Evolutionary conservation across 92 coral and sea anemone species (phyloP).

Genomic region (Actinostola sp.): DNA sequence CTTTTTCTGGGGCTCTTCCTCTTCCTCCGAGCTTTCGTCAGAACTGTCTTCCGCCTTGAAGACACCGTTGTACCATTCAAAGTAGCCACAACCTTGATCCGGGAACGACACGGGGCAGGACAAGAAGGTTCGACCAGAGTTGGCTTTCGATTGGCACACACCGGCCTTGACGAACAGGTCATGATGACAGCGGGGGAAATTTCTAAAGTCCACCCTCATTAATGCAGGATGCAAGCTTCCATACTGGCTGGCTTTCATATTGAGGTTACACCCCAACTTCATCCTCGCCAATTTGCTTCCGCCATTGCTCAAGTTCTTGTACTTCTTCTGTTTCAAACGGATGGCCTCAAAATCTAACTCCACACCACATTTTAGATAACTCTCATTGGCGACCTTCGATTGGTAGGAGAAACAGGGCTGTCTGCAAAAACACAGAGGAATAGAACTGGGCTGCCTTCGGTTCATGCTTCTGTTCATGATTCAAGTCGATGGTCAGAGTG

Average conservation of each 20-base stretch:
- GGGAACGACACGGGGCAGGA: not conserved
- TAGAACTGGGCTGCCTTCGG: not conserved
- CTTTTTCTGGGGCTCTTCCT: no score
- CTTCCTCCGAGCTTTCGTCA: no score
- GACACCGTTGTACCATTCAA: not conserved
- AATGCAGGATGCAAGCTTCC: not conserved
- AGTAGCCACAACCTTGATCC: not conserved
- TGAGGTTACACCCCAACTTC: not conserved
- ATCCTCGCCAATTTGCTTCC: not conserved
- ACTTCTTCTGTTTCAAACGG: not conserved
- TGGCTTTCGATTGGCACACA: not conserved
- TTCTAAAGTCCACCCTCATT: no score
- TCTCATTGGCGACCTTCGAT: not conserved
- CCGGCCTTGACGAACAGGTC: not conserved
- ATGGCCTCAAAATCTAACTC: not conserved
- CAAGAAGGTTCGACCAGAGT: not conserved
- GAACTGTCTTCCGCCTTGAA: no score
- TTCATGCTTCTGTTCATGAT: no score
- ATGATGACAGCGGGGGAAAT: not conserved
- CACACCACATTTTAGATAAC: not conserved
- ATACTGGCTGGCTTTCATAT: not conserved
- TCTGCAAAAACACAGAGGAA: not conserved
- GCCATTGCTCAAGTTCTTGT: not conserved
- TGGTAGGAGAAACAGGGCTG: not conserved
- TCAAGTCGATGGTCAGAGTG: no score